phyloP scores from a whole-genome alignment of 2,888 invertebrate genomes.

The Thera obeliscata region DNA sequence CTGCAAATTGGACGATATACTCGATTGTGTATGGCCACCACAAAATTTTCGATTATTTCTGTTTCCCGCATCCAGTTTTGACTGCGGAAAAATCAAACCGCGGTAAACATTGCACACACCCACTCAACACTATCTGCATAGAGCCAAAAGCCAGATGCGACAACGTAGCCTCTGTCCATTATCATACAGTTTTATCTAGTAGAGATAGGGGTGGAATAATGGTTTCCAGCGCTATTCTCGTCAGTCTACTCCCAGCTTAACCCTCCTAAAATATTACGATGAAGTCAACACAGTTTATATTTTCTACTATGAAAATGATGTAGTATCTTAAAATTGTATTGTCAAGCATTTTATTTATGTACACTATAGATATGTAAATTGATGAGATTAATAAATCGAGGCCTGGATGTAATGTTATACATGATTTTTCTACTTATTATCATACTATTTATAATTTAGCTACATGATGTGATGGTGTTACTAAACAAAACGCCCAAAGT shows the following conservation, averaged over 20 bases:
- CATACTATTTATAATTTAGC: slow-evolving; percentile 38
- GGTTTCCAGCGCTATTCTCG: slow-evolving; percentile 6
- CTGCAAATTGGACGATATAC: not conserved
- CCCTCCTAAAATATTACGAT: slow-evolving; percentile 23
- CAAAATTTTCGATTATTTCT: not conserved
- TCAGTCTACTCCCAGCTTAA: slow-evolving; percentile 16
- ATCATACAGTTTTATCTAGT: slow-evolving; percentile 30
- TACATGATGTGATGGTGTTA: slow-evolving; percentile 35
- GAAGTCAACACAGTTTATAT: slow-evolving; percentile 25
- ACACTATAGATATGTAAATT: slow-evolving; percentile 81
- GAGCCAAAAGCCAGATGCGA: slow-evolving; percentile 13
- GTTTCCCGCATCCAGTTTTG: not conserved
- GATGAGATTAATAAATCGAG: slow-evolving; percentile 63
- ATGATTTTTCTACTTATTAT: slow-evolving; percentile 34
- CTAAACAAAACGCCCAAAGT: slow-evolving; percentile 21
- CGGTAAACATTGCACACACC: not conserved
- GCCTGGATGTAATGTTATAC: slow-evolving; percentile 41
- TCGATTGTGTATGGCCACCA: not conserved
- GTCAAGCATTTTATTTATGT: slow-evolving; percentile 82
- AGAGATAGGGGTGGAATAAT: slow-evolving; percentile 13
- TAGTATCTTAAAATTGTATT: slow-evolving; percentile 75
- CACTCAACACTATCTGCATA: slow-evolving; percentile 8
- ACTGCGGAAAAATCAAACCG: not conserved
- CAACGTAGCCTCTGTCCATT: slow-evolving; percentile 17
- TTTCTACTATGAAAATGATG: slow-evolving; percentile 28